Evolutionary conservation across 2,888 invertebrate genomes (phyloP).

Genomic region (Lithophane leautieri): DNA sequence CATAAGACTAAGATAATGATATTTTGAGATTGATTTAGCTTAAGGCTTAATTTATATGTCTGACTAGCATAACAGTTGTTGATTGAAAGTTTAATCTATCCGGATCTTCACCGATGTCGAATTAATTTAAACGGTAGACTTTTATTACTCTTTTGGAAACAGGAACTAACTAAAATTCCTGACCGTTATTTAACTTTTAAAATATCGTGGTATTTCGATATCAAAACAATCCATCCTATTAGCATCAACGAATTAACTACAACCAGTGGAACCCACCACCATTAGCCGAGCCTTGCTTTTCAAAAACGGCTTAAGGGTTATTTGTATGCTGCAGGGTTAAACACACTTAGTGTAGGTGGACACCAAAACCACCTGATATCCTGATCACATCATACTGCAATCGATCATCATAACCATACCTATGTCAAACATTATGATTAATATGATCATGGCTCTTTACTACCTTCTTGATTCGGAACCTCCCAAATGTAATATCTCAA

Average conservation of each 20-base stretch:
- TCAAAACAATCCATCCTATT: background rate
- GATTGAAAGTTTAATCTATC: slow-evolving; percentile 1
- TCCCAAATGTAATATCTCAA: slow-evolving; percentile 36
- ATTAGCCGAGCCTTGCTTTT: background rate
- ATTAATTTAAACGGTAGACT: background rate
- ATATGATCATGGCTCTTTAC: slow-evolving; percentile 14
- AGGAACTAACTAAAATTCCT: background rate
- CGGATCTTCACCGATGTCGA: background rate
- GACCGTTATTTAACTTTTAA: background rate
- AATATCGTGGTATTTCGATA: background rate
- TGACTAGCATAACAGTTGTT: slow-evolving; percentile 4
- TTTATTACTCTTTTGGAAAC: background rate
- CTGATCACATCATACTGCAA: background rate
- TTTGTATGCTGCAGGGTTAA: background rate
- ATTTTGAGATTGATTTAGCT: slow-evolving; percentile 23
- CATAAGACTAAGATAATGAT: slow-evolving; percentile 33
- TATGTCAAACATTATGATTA: slow-evolving; percentile 21
- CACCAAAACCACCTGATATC: slow-evolving; percentile 4
- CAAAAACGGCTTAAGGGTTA: background rate
- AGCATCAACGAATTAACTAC: background rate
- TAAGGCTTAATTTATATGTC: slow-evolving; percentile 11
- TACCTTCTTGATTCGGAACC: slow-evolving; percentile 23
- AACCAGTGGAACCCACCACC: too few species aligned
- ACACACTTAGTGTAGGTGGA: background rate
- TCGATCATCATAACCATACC: background rate